These are phyloP conservation scores for Valencia hispanica DNA, from an alignment of 2,797 vertebrate genomes.

Conservation along the genomic window DNA sequence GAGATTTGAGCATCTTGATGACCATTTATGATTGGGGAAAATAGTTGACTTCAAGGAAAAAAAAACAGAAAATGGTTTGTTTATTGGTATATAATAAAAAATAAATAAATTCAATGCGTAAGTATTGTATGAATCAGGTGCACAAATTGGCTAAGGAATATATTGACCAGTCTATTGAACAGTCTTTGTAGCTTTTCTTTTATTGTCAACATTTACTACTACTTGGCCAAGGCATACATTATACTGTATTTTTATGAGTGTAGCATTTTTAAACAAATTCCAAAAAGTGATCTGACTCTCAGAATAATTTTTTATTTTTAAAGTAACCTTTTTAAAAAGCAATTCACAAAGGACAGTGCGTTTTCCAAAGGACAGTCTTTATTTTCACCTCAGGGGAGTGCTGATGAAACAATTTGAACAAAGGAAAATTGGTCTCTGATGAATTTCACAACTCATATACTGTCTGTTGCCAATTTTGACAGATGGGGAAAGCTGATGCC, in stretches of 20 bases:
- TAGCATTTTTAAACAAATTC: neutral
- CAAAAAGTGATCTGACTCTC: neutral
- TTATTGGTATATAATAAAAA: neutral
- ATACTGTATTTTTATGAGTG: neutral
- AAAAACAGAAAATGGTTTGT: neutral
- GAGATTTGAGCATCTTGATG: neutral
- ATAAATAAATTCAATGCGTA: neutral
- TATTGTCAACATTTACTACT: neutral
- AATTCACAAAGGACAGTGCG: conserved; percentile 31
- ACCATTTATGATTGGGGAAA: no score
- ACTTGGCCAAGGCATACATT: neutral
- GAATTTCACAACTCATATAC: conserved; percentile 72
- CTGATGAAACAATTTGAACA: conserved; percentile 59
- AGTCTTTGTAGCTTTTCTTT: neutral
- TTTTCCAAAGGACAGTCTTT: conserved; percentile 43
- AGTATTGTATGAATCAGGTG: neutral
- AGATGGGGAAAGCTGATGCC: conserved; percentile 71
- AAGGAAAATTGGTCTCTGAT: conserved; percentile 73
- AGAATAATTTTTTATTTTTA: conserved; percentile 19
- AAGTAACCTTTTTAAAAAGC: conserved; percentile 30
- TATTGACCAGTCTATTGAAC: neutral
- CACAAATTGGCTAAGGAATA: neutral
- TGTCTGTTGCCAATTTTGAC: conserved; percentile 68
- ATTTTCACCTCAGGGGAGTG: conserved; percentile 42
- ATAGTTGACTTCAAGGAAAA: neutral